Evolutionary conservation across 2,888 invertebrate genomes (phyloP), one percentile per base, ranked within the genome.

Genomic region (Drosophila emarginata): DNA sequence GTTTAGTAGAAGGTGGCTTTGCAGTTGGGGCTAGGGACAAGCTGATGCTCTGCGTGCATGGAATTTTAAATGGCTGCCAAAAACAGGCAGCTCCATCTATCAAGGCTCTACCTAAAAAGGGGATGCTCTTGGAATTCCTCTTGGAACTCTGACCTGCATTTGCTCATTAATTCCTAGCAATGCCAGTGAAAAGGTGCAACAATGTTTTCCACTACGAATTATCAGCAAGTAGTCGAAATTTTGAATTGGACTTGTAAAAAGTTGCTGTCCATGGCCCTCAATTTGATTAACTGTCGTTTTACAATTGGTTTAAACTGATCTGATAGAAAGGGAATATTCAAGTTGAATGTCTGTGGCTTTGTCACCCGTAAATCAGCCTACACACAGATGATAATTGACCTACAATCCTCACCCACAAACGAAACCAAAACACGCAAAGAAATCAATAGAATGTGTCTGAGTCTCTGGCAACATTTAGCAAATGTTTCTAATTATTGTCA

Each of bases 1-100:
- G 62, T 62, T 73, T 63, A 74, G 61, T 21, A 36, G 54, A 36
- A 54, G 54, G 45, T 21, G 45, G 45, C 45, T 21, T 4, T 4
- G 45, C 45, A 45, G 18, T 45, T 45, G 45, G 15, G 21, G 14
- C 45, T 12, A 45, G 45, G 21, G 21, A 54, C 62, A 15, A 21
- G 60, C 63, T 50, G 32, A 21, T 45, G 54, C 45, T 40, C 61
- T 62, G 66, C 77, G 68, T 77, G 67, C 61, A 53, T 59, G 70
- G 74, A 77, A 77, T 77, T 77, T 74, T 53, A 77, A 74, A 67
- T 74, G 73, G 60, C 61, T 68, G 70, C 74, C 67, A 77, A 68
- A 53, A 64, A 40, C 74, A 74, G 74, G 63, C 70, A 64, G 64
- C 60, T 62, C 21, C 77, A 77, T 77, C 70, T 39, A 77, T 77